phyloP scores from a whole-genome alignment of 2,113 vertebrate species.

The Daubentonia madagascariensis region DNA sequence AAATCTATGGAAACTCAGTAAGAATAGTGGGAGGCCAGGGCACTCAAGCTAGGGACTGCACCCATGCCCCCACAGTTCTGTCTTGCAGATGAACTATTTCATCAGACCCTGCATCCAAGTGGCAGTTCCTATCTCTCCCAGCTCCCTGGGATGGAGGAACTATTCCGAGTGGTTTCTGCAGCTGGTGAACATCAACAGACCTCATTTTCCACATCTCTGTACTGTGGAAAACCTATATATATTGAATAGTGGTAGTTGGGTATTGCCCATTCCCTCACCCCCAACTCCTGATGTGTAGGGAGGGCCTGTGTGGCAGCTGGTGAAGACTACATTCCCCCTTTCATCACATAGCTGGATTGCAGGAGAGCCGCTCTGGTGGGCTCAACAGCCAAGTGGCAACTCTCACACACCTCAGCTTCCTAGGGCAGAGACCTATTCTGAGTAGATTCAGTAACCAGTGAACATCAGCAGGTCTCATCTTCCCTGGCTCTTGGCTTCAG shows the following conservation, averaged over 20 bases:
- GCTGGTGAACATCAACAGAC: neutral
- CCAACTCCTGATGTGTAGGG: neutral
- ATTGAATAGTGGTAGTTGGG: neutral
- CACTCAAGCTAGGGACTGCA: too few species aligned
- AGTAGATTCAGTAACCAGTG: neutral
- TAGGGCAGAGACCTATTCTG: neutral
- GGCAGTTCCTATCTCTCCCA: neutral
- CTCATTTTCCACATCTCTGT: neutral
- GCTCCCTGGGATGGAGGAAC: neutral
- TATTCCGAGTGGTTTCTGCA: neutral
- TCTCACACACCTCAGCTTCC: neutral
- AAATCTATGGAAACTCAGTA: neutral
- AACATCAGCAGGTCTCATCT: neutral
- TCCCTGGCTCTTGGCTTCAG: neutral
- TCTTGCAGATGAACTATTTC: neutral
- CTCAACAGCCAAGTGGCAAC: neutral
- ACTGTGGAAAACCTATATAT: too few species aligned
- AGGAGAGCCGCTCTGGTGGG: neutral
- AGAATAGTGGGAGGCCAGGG: neutral
- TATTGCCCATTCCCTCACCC: neutral
- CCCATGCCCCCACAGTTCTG: neutral
- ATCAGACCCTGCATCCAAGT: neutral
- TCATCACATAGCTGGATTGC: neutral
- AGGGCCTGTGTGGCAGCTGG: neutral
- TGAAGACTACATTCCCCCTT: neutral